Base-by-base conservation (phyloP, 2,113 vertebrate species). In the Herpetotheres cachinnans region DNA sequence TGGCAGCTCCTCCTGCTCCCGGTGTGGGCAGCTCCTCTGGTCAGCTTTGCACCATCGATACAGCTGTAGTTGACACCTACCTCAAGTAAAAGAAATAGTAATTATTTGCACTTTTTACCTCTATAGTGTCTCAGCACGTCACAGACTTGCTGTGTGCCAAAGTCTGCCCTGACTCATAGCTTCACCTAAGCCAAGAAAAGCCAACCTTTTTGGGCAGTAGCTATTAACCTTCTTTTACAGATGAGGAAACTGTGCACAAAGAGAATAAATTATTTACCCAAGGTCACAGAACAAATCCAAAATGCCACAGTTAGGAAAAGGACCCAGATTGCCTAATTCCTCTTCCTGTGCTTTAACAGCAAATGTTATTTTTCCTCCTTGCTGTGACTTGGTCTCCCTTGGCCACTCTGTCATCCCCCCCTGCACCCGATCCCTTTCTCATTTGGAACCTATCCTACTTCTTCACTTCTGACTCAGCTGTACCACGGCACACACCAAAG, bases 211-310 rank as follows among this genome's bases (percentile, higher is more conserved):
- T 82, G 65, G 91, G 81, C 58, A 42, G 66, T 16, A 70, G 62
- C 70, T 93, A 77, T 95, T 89, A 87, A 93, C 78, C 70, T 72
- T 74, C 55, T 79, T 65, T 69, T 55, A 82, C 54, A 58, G 78
- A 93, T 62, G 73, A 70, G 24, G 49, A 85, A 97, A 61, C 46
- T 59, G 24, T 50, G 76, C 69, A 70, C 54, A 69, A 69, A 86
- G 62, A 93, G 66, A 94, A 89, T 89, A 65, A 92, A 92, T 96
- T 73, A 94, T 94, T 94, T 77, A 82, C 74, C 78, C 78, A 80
- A 93, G 76, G 89, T 89, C 90, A 63, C 1, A 55, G 76, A 89
- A 71, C 65, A 82, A 78, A 74, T 86, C 65, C 55, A 74, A 66
- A 95, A 61, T n/a, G 47, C 65, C 29, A 3, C 50, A 59, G 73